Base-by-base conservation (phyloP, 2,797 vertebrate genomes). In the Fringilla coelebs region DNA sequence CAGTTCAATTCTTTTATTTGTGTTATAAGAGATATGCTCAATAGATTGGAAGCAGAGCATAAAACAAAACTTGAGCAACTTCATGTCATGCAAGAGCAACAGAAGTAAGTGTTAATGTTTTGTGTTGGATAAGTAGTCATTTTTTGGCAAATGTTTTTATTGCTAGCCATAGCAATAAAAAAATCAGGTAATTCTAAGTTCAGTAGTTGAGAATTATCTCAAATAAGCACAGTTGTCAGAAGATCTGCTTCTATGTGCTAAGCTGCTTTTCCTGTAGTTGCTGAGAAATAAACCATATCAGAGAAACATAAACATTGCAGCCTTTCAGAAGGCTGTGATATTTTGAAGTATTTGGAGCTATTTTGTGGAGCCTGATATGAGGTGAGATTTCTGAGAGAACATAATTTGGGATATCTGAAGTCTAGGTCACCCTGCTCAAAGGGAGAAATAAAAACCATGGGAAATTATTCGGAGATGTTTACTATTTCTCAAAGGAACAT, bases 1-100 rank as follows among this genome's bases (percentile, higher is more conserved):
- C 96, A 99, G 99, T 99, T 99, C 97, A 99, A 99, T 98, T 99
- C 99, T 60, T 99, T 99, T 98, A 99, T 99, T 98, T 97, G 97
- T 84, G 99, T 99, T 83, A 99, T 99, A 97, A 99, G 98, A 96
- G 99, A 99, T 73, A 99, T 99, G 99, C 98, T 99, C 96, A 98
- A 75, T 96, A 98, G 98, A 95, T 98, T 99, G 98, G 99, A 99
- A 97, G 88, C 98, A 24, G 99, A 99, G 80, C 99, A 99, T 96
- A 99, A 99, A 98, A 99, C 99, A 85, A 99, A 99, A 96, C 97
- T 99, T 97, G 99, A 99, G 90, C 99, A 99, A 95, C 98, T 99
- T 85, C 99, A 99, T 85, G 70, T 98, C 93, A 99, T 99, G 99
- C 99, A 99, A 97, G 99, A 99, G 92, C 99, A 99, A 92, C 99